Conservation (phyloP, 1,140 invertebrate species). For the Arion vulgaris region DNA sequence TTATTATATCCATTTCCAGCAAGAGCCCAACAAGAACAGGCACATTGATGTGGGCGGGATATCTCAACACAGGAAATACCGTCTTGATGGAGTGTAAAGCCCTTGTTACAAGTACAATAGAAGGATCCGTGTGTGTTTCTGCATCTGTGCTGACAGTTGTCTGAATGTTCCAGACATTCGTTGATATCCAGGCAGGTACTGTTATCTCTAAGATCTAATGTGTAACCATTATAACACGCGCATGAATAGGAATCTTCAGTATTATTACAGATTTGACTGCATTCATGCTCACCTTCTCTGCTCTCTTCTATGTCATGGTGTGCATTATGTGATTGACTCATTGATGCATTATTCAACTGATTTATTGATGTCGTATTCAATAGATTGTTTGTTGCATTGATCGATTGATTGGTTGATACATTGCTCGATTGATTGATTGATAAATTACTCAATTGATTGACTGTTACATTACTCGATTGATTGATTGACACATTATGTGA, state of each 20-base stretch:
- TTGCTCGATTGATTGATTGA: no score
- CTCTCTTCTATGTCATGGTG: conserved; percentile 7
- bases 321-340: not conserved
- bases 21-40: not conserved
- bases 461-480: no score
- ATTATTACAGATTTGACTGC: not conserved
- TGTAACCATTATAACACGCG: not conserved
- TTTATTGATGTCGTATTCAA: no score
- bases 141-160: not conserved
- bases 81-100: conserved; percentile 47
- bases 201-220: not conserved
- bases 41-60: not conserved
- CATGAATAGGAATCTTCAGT: not conserved
- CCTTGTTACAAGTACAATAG: conserved; percentile 47
- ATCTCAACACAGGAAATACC: conserved; percentile 41
- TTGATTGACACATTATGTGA: no score
- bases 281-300: not conserved
- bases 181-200: not conserved
- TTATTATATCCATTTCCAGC: not conserved
- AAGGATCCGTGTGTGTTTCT: conserved; percentile 43
- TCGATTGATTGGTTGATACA: no score
- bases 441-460: no score
- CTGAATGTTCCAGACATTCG: not conserved
- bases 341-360: no score
- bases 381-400: no score